Evolutionary conservation across 2,888 invertebrate species (phyloP), one percentile per base, ranked within the genome.

Genomic region (Drosophila kokeensis): DNA sequence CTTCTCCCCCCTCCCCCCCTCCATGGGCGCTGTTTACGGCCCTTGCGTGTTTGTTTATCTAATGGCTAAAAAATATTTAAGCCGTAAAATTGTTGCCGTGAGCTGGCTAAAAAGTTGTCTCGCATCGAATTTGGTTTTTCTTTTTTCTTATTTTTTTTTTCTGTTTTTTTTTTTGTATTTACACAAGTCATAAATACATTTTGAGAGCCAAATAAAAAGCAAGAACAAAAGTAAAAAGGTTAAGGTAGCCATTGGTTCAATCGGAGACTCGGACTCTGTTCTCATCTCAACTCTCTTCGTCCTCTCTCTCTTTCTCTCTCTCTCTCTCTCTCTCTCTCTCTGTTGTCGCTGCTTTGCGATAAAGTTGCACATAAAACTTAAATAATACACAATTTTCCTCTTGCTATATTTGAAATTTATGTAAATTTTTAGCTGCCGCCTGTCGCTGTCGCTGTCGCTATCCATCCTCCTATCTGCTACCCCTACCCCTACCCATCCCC

Each of bases 21-120:
- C 24, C 24, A 49, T 29, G 36, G 49, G 29, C 65, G 42, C 65
- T 58, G 64, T 65, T 66, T 64, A 64, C 62, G 50, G 59, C 62
- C 61, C 54, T 67, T 59, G 55, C 60, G 61, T 88, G 87, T 81
- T 89, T 87, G 89, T 90, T 86, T 90, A 87, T 87, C 90, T 83
- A 87, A 90, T 89, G 87, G 87, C 83, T 83, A 89, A 89, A 79
- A 85, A 74, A 85, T 87, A 79, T 89, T 87, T 87, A 85, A 85
- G 88, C 88, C 71, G 83, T 89, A 85, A 81, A 87, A 76, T 83
- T 78, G 74, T 69, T 61, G 69, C 89, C 73, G 50, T 73, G 69
- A 83, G 89, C 64, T 73, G 89, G 81, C 89, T 77, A 74, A 90
- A 83, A 81, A 77, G 75, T 67, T 75, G 59, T 36, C 71, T 66